Evolutionary conservation across 2,113 vertebrate species (phyloP), one percentile per base, ranked within the genome.

Genomic region (Speoplatyrhinus poulsoni): DNA sequence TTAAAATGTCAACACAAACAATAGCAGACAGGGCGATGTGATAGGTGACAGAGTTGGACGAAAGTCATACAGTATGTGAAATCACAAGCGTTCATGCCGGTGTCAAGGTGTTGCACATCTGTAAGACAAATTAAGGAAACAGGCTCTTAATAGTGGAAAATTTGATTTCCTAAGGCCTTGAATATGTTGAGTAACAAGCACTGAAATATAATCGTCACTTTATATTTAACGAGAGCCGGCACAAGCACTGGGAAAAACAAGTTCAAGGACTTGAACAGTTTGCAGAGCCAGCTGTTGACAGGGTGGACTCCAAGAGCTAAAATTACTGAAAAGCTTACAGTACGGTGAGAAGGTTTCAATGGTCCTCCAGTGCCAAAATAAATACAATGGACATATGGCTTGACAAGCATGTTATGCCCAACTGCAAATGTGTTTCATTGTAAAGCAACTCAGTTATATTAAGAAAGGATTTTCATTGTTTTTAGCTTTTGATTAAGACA

Each of bases 201-300:
- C 0, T 87, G 55, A 87, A 77, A 82, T 68, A 48, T 70, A 13
- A 50, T 75, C 47, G 63, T 76, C 72, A 69, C 70, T 70, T 81
- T 82, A 70, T 87, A 65, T 82, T 75, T 70, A 54, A 73, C 60
- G 57, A 81, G 70, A 54, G 49, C 33, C 85, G 77, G 67, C 76
- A 73, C 56, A 16, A 2, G 0, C n/a, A 26, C 55, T 26, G 4
- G 1, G 50, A 56, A n/a, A 12, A 71, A 52, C 46, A 50, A 19
- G 55, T 46, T 72, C 65, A 82, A 80, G 75, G 79, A 56, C 69
- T 49, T 26, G n/a, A 8, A 26, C 33, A 46, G 47, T 60, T 52
- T 19, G 11, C 16, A 50, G n/a, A 68, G 41, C 9, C 47, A 48
- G 4, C 1, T 0, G 58, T 9, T 67, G 61, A 70, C 32, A 60